Evolutionary conservation across 2,888 invertebrate genomes (phyloP), one percentile per base, ranked within the genome.

Genomic region (Gasteruption jaculator): DNA sequence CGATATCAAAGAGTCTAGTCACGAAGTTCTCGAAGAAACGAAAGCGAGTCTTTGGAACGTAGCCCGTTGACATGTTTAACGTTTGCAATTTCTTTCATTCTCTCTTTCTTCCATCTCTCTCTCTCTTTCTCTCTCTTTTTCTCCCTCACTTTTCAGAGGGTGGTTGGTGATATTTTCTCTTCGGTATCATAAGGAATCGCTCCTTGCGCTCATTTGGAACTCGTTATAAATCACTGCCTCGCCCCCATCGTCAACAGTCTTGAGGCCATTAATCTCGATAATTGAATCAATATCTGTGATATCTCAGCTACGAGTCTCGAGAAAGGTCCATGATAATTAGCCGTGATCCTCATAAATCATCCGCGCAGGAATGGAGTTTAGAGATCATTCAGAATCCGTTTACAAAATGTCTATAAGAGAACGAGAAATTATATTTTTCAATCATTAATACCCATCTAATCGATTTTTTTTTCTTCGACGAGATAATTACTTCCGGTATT

Each of bases 251-350:
- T 51, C 54, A 43, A 48, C 55, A 52, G 59, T 60, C 56, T 48
- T 34, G 44, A 45, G 42, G 46, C 59, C 56, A 65, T 64, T 64
- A 65, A 65, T 65, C 65, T 61, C 59, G 48, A 58, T 63, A 64
- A 65, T 63, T 63, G 63, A 64, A 65, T 65, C 64, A 61, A 65
- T 65, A 65, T 63, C 56, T 44, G 52, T 50, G 56, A 54, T 56
- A 54, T 52, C 50, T 53, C 50, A n/a, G n/a, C n/a, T 47, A 43
- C 49, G 49, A 42, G 44, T 50, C 54, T 58, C 53, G 52, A 49
- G 49, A 29, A 48, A 44, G 43, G 48, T 47, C 48, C 47, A 45
- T 52, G 55, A 50, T 59, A 57, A 61, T 61, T 56, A 57, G 52
- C 46, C 46, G 38, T 31, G 38, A 38, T 42, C 43, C 43, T 57